A percentile compares a stretch with the other conserved stretches of the same genome.
Evolutionary conservation across 2,797 vertebrate genomes (phyloP).

Genomic region (Hydrophis major): DNA sequence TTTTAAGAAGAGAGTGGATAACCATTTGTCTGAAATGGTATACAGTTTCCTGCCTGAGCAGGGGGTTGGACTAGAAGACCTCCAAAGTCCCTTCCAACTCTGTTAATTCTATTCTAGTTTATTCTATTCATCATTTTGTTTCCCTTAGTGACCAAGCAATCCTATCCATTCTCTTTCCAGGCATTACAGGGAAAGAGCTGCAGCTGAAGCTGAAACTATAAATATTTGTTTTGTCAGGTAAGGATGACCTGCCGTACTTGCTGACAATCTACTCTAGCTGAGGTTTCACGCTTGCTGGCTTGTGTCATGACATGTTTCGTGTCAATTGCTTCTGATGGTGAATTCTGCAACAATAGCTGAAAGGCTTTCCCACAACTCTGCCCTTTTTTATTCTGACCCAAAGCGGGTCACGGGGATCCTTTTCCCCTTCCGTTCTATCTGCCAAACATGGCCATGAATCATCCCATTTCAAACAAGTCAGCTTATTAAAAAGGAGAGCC

Average conservation of each 20-base stretch:
- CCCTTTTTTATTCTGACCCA: slow-evolving; percentile 24
- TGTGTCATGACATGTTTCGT: background rate
- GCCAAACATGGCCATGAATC: slow-evolving; percentile 40
- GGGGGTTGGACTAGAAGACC: too few species aligned
- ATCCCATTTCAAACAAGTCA: slow-evolving; percentile 54
- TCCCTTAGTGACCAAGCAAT: background rate
- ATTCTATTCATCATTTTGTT: background rate
- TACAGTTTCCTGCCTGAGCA: too few species aligned
- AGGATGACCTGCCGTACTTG: background rate
- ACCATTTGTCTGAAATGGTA: too few species aligned
- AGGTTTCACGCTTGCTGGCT: background rate
- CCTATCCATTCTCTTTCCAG: background rate
- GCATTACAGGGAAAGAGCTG: background rate
- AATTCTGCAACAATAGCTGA: background rate
- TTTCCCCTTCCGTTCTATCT: slow-evolving; percentile 31
- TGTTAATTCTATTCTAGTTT: too few species aligned
- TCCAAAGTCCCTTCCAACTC: too few species aligned
- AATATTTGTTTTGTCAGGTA: background rate
- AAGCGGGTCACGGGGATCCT: slow-evolving; percentile 37
- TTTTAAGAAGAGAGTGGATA: too few species aligned
- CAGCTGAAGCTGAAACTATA: background rate
- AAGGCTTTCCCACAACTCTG: background rate
- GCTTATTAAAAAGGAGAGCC: slow-evolving; percentile 46
- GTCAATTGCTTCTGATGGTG: rapidly evolving
- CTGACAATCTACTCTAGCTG: background rate